Evolutionary conservation across 2,888 invertebrate genomes (phyloP).

Genomic region (Drosophila borealis): DNA sequence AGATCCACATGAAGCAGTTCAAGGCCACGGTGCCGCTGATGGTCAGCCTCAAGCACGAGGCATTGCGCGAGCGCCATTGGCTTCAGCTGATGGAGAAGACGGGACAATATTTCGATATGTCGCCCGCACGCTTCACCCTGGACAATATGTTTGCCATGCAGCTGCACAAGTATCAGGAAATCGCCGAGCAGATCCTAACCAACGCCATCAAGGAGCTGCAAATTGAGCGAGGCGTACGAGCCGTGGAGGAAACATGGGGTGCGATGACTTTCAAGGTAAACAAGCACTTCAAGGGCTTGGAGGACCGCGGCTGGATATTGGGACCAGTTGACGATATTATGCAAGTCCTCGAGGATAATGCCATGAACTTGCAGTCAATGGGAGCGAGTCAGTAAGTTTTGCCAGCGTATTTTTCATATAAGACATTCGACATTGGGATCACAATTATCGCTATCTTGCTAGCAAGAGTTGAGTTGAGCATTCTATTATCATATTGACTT

Average conservation of each 20-base stretch:
- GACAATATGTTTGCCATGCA: slow-evolving; percentile 98
- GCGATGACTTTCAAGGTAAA: slow-evolving; percentile 88
- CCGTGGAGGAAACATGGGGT: slow-evolving; percentile 92
- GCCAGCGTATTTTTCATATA: no score
- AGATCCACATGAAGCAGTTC: slow-evolving; percentile 95
- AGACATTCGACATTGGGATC: no score
- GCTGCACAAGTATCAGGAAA: slow-evolving; percentile 92
- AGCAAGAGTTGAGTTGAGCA: no score
- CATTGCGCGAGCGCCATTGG: slow-evolving; percentile 96
- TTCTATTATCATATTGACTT: no score
- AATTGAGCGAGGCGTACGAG: slow-evolving; percentile 95
- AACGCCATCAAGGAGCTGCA: slow-evolving; percentile 95
- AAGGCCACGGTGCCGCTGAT: slow-evolving; percentile 94
- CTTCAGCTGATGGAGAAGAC: slow-evolving; percentile 94
- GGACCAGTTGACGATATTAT: slow-evolving; percentile 94
- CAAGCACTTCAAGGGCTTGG: slow-evolving; percentile 89
- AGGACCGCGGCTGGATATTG: slow-evolving; percentile 91
- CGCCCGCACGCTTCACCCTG: slow-evolving; percentile 94
- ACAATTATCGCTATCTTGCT: no score
- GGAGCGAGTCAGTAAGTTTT: slow-evolving; percentile 90
- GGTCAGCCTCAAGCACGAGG: slow-evolving; percentile 96
- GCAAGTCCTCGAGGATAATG: slow-evolving; percentile 93
- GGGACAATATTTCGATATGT: slow-evolving; percentile 92
- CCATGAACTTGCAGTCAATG: slow-evolving; percentile 96
- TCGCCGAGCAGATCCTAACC: slow-evolving; percentile 94